phyloP scores from a whole-genome alignment of 2,797 vertebrate species.

The Nannoperca obscura region DNA sequence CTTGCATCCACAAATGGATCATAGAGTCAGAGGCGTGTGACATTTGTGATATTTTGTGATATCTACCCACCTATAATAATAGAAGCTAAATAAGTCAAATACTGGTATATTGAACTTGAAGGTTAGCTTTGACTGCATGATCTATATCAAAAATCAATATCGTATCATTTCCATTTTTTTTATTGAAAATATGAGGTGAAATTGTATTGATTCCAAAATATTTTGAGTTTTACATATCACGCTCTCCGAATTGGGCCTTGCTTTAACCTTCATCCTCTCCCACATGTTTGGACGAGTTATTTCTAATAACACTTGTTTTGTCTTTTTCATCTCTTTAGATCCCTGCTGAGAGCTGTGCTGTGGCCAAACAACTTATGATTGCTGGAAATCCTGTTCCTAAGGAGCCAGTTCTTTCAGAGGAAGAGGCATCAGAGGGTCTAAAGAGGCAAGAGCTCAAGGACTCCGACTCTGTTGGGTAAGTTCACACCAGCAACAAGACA shows the following conservation, averaged over 20 bases:
- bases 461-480: constrained; percentile 89
- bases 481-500: constrained; percentile 32
- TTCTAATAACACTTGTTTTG: not conserved
- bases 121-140: not conserved
- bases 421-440: constrained; percentile 86
- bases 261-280: not conserved
- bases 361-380: constrained; percentile 88
- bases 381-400: constrained; percentile 76
- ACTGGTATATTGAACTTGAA: not conserved
- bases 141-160: not conserved
- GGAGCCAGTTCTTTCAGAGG: constrained; percentile 79
- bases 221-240: not conserved
- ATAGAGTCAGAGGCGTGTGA: not conserved
- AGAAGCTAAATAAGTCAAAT: not conserved
- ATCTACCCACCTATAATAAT: not conserved
- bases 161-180: not conserved
- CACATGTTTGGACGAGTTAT: not conserved
- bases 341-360: constrained; percentile 85
- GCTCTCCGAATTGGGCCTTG: not conserved
- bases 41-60: not conserved
- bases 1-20: not conserved
- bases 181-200: not conserved
- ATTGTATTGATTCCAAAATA: not conserved
- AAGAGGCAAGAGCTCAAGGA: constrained; percentile 89
- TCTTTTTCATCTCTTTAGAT: constrained; percentile 80